These are phyloP conservation scores for Ambastaia sidthimunki DNA, from an alignment of 2,797 vertebrate genomes.

Conservation along the genomic window DNA sequence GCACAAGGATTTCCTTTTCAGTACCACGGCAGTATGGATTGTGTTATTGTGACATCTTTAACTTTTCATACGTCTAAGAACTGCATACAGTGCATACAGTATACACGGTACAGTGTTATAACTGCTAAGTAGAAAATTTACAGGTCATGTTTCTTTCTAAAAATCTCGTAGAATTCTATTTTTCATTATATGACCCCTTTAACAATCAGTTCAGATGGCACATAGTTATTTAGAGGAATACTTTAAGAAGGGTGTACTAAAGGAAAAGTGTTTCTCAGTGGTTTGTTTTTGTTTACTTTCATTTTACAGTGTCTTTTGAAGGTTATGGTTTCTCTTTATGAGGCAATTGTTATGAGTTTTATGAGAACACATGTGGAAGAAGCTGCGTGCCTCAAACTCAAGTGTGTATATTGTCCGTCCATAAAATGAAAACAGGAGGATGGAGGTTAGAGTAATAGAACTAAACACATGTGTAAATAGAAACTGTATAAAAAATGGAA, in stretches of 20 bases:
- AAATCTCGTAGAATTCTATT: background rate
- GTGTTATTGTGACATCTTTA: too few species aligned
- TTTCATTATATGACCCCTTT: background rate
- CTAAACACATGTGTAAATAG: background rate
- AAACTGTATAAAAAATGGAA: background rate
- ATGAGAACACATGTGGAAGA: background rate
- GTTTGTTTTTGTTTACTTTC: background rate
- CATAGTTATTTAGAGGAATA: background rate
- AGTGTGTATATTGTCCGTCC: background rate
- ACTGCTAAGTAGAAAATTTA: too few species aligned
- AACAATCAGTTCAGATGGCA: background rate
- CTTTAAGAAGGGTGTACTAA: background rate
- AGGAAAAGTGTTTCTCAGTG: background rate
- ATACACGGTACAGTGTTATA: too few species aligned
- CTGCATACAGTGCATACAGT: too few species aligned
- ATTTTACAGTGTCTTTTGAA: background rate
- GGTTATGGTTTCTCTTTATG: background rate
- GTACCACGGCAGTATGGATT: too few species aligned
- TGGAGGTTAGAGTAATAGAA: background rate
- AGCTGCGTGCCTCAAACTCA: background rate
- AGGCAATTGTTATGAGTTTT: background rate
- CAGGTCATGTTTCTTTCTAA: too few species aligned
- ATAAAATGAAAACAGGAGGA: background rate
- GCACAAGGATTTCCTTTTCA: too few species aligned
- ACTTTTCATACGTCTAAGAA: too few species aligned